These are phyloP conservation scores for Myiotriccus ornatus DNA, from an alignment of 2,797 vertebrate genomes.

Conservation along the genomic window DNA sequence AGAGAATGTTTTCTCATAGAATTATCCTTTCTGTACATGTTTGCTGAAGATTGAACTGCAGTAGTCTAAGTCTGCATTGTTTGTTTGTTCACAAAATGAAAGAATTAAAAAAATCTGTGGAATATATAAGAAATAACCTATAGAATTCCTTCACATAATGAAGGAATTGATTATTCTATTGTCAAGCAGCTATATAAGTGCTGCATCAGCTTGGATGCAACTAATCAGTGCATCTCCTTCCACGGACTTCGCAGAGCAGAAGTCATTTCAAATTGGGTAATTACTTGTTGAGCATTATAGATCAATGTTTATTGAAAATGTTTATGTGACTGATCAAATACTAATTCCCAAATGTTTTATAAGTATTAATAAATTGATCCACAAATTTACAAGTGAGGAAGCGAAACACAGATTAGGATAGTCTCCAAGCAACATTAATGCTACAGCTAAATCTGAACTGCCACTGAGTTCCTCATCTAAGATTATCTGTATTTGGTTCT, in stretches of 20 bases:
- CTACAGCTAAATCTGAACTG: not conserved
- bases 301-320: not conserved
- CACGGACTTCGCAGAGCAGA: not conserved
- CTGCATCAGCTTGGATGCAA: not conserved
- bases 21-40: not conserved
- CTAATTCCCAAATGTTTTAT: not conserved
- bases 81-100: not conserved
- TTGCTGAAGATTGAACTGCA: not conserved
- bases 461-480: not conserved
- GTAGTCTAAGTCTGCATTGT: not conserved
- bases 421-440: not conserved
- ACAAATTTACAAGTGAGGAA: not conserved
- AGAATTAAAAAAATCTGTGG: not conserved
- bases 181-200: not conserved
- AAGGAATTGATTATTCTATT: not conserved
- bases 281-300: not conserved
- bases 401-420: not conserved
- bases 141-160: not conserved
- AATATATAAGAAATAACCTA: not conserved
- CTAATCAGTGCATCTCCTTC: not conserved
- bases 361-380: not conserved
- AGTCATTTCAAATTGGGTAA: not conserved
- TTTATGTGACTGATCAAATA: not conserved
- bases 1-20: conserved; percentile 5
- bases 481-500: not conserved